phyloP scores from a whole-genome alignment of 2,113 vertebrate species.

The Acinonyx jubatus region DNA sequence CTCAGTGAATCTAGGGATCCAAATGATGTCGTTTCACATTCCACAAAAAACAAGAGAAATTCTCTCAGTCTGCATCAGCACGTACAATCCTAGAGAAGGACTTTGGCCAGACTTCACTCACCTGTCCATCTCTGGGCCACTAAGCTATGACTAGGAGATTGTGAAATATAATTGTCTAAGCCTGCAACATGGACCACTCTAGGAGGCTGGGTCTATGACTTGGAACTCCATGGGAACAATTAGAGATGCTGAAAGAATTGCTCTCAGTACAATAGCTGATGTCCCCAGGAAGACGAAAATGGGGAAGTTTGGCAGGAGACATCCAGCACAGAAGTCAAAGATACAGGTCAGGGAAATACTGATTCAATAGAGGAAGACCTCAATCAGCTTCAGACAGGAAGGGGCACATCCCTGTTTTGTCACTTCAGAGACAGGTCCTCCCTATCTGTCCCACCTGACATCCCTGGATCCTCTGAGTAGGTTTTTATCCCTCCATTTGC shows the following conservation, averaged over 20 bases:
- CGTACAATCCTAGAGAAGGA: background rate
- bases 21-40: background rate
- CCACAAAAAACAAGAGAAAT: background rate
- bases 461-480: background rate
- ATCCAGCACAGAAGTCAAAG: background rate
- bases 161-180: background rate
- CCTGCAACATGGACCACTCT: rapidly evolving
- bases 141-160: background rate
- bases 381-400: no score
- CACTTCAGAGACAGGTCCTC: rapidly evolving
- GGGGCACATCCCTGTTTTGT: rapidly evolving
- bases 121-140: background rate
- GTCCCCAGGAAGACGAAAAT: background rate
- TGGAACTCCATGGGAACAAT: background rate
- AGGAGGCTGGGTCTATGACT: background rate
- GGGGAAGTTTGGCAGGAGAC: background rate
- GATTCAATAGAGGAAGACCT: background rate
- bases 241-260: background rate
- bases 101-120: background rate
- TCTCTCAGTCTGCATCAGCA: background rate
- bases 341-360: background rate
- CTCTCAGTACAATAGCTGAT: background rate
- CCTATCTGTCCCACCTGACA: background rate
- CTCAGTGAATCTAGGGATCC: background rate
- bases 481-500: background rate